phyloP scores from a whole-genome alignment of 2,797 vertebrate species.

The Myiotriccus ornatus region DNA sequence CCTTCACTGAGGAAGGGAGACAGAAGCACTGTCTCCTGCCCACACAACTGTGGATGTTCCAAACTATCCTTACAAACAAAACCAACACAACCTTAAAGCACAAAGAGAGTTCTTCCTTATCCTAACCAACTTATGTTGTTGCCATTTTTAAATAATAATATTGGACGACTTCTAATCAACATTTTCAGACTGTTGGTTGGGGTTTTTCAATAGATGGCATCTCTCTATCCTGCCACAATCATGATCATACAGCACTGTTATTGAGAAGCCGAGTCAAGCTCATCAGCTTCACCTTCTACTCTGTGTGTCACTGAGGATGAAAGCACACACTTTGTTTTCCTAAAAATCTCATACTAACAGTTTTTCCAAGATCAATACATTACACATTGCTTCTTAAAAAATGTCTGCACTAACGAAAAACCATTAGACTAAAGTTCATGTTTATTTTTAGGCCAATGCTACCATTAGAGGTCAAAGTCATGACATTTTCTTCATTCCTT shows the following conservation, averaged over 20 bases:
- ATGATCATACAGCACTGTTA: neutral
- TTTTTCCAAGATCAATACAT: neutral
- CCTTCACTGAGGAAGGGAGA: neutral
- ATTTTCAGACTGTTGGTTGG: neutral
- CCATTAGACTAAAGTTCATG: neutral
- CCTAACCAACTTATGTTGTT: neutral
- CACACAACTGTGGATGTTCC: neutral
- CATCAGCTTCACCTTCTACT: neutral
- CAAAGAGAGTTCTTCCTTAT: neutral
- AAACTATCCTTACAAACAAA: neutral
- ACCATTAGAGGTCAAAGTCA: slow-evolving; percentile 15
- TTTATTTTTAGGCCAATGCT: slow-evolving; percentile 14
- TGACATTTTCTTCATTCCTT: slow-evolving; percentile 38
- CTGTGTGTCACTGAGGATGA: neutral
- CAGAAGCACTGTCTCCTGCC: neutral
- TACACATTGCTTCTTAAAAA: neutral
- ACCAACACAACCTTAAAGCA: neutral
- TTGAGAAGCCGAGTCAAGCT: neutral
- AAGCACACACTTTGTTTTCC: neutral
- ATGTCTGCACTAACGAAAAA: neutral
- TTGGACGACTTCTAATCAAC: neutral
- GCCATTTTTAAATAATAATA: neutral
- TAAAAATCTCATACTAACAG: neutral
- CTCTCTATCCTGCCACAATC: neutral
- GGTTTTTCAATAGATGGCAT: neutral